These are phyloP conservation scores for Itoplectis maculator DNA, from an alignment of 2,888 invertebrate genomes.

Conservation along the genomic window DNA sequence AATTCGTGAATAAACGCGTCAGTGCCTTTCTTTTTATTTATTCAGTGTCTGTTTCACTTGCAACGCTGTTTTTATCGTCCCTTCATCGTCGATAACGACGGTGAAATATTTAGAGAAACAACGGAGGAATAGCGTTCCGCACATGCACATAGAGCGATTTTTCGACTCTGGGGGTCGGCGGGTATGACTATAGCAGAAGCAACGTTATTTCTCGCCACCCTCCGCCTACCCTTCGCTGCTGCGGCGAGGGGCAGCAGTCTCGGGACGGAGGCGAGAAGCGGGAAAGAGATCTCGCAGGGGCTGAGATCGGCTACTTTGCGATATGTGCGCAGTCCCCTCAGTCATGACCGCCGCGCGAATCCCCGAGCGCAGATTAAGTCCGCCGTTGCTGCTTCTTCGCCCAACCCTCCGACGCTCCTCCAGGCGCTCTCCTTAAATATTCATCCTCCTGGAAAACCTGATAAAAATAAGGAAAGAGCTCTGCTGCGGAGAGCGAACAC, in stretches of 20 bases:
- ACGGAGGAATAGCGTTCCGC: neutral
- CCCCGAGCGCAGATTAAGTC: slow-evolving; percentile 87
- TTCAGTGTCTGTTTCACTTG: neutral
- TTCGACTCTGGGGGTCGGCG: slow-evolving; percentile 8
- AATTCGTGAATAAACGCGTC: neutral
- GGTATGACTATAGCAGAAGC: slow-evolving; percentile 18
- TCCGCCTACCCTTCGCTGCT: slow-evolving; percentile 47
- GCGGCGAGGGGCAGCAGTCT: slow-evolving; percentile 52
- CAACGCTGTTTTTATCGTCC: neutral
- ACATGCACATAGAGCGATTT: slow-evolving; percentile 26
- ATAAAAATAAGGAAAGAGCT: slow-evolving; percentile 85
- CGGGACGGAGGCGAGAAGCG: slow-evolving; percentile 4
- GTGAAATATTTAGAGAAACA: slow-evolving; percentile 41
- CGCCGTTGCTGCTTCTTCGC: slow-evolving; percentile 78
- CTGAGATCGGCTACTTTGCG: slow-evolving; percentile 67
- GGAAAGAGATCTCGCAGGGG: slow-evolving; percentile 29
- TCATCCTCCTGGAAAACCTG: slow-evolving; percentile 86
- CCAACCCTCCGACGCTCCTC: slow-evolving; percentile 31
- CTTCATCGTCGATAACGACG: slow-evolving; percentile 27
- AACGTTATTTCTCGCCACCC: slow-evolving; percentile 51
- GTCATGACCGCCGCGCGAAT: slow-evolving; percentile 79
- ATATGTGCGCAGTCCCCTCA: slow-evolving; percentile 53
- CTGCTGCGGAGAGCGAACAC: slow-evolving; percentile 55
- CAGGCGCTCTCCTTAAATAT: slow-evolving; percentile 85
- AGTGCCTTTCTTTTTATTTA: neutral